phyloP scores from a whole-genome alignment of 2,797 vertebrate species.

The Scleropages formosus region DNA sequence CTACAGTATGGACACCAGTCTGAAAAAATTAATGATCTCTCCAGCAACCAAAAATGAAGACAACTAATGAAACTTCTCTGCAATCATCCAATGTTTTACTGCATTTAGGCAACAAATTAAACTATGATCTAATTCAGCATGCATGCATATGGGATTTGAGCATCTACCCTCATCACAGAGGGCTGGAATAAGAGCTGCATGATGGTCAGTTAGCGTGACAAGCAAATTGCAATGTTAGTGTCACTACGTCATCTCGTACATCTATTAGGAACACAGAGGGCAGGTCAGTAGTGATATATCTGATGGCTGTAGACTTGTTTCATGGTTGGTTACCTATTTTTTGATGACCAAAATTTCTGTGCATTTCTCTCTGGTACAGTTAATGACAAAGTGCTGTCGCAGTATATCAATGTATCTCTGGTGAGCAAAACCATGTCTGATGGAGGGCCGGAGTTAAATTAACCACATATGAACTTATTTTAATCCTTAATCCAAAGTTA shows the following conservation, averaged over 20 bases:
- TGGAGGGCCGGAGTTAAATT: too few species aligned
- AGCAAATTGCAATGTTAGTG: slow-evolving; percentile 6
- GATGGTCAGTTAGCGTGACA: slow-evolving; percentile 3
- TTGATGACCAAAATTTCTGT: too few species aligned
- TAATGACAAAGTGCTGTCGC: too few species aligned
- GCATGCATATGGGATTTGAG: neutral
- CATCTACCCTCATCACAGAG: neutral
- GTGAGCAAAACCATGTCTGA: too few species aligned
- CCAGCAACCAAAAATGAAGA: neutral
- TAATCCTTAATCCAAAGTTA: too few species aligned
- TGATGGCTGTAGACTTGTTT: too few species aligned
- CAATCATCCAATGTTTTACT: slow-evolving; percentile 13
- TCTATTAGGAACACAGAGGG: neutral
- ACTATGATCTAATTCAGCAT: neutral
- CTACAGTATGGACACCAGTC: slow-evolving; percentile 1
- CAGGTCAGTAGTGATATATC: too few species aligned
- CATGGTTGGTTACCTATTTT: too few species aligned
- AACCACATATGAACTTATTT: too few species aligned
- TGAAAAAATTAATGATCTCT: slow-evolving; percentile 9
- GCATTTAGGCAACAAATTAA: neutral
- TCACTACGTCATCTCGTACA: neutral
- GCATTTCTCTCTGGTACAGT: too few species aligned
- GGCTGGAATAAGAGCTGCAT: neutral
- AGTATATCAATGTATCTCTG: too few species aligned
- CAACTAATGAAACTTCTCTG: neutral